Base-by-base conservation (phyloP, 2,113 vertebrate genomes). In the Spermophilus dauricus region DNA sequence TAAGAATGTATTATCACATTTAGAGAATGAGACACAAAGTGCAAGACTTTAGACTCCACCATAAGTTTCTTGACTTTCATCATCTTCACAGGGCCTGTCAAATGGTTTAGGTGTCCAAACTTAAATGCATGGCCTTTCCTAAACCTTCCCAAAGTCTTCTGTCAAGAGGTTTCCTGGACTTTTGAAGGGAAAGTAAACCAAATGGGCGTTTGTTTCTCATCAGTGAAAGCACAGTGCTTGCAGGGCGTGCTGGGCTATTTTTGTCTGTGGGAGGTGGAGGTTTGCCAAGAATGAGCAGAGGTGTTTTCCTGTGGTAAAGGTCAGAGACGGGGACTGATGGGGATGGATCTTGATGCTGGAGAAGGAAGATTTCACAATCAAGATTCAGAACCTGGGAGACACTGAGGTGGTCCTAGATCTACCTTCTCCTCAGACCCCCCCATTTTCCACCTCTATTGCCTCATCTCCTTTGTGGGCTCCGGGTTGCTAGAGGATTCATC, bases 151-250 rank as follows among this genome's bases (percentile, higher is more conserved):
- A 83, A 34, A 53, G 37, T 88, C 86, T 97, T 94, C 89, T 91
- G 95, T 96, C 96, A 95, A 94, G 86, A 95, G 91, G 83, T 88
- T 97, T 98, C 97, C 97, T 97, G 97, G 77, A 92, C 69, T 81
- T 88, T 90, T 86, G 90, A 95, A 96, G 93, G 83, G 73, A 97
- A 97, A 96, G 86, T 95, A 97, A 98, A 97, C 94, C 85, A 96
- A 96, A 42, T 14, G 85, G 94, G 73, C 8, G 56, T 96, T 97
- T 97, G 96, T 96, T 98, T 98, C 93, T 96, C 97, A 88, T 95
- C 86, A 93, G 95, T 56, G 91, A 93, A 96, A 96, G 91, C 85
- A 65, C 72, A 94, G 91, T 45, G 67, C 86, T 89, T 48, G 37
- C 37, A 48, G 91, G 78, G 83, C 65, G 45, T 69, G 37, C 91